These are phyloP conservation scores for Gallinago jamesoni DNA, from an alignment of 2,113 vertebrate species.

Conservation along the genomic window DNA sequence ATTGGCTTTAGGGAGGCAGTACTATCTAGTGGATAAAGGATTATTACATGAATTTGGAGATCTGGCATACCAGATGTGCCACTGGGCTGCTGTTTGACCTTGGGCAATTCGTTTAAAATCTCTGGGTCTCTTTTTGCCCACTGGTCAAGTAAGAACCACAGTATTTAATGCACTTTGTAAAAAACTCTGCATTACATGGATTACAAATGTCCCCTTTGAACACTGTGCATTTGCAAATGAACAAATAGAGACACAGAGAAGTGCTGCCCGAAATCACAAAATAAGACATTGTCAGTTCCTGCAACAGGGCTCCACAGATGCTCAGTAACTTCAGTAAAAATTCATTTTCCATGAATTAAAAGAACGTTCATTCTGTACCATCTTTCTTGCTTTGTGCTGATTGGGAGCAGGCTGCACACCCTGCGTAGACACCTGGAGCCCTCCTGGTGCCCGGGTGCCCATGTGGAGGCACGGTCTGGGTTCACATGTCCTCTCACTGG, in stretches of 20 bases:
- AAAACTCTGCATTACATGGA: neutral
- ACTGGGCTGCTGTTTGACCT: neutral
- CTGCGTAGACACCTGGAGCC: neutral
- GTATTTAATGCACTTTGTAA: neutral
- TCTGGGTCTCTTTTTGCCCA: neutral
- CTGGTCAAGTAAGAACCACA: neutral
- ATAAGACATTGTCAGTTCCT: neutral
- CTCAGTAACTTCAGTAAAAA: neutral
- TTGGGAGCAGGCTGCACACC: neutral
- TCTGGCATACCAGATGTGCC: neutral
- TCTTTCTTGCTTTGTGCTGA: neutral
- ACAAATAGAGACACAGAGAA: neutral
- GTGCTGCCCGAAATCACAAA: neutral
- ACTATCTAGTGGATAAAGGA: neutral
- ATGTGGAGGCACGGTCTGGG: no score
- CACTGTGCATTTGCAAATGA: neutral
- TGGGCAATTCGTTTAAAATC: neutral
- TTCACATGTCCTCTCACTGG: neutral
- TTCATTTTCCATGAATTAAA: neutral
- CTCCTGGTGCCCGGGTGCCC: neutral
- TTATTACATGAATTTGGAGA: conserved; percentile 11
- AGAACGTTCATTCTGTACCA: neutral
- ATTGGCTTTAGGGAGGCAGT: conserved; percentile 19
- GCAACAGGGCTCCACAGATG: neutral
- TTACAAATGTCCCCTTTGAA: neutral